Evolutionary conservation across 2,113 vertebrate species (phyloP), one percentile per base, ranked within the genome.

Genomic region (Callaeas wilsoni): DNA sequence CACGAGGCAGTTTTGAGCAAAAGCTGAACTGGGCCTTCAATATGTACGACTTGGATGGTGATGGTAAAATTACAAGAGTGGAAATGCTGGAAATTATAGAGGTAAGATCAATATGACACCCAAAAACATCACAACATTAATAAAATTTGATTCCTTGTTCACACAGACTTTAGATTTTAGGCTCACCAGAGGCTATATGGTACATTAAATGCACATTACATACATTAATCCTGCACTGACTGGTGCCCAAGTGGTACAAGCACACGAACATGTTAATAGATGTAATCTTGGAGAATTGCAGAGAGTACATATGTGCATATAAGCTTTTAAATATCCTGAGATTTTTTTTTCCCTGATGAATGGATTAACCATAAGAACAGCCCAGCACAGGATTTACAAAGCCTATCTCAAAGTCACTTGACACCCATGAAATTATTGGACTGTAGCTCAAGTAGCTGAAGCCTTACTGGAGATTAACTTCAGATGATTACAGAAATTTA

Each of bases 1-100:
- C 99, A 49, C 97, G 99, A 74, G 99, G 99, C 90, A 99, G 99
- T 95, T 99, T 99, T 44, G 99, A 99, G 98, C 99, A 99, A 98
- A 99, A 99, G 96, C 98, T 99, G 79, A 99, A 99, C 97, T 99
- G 99, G 99, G 99, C 99, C 94, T 99, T 99, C 98, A 99, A 99
- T 97, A 99, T 99, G 99, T 99, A 99, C 0, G 99, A 99, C 97
- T 97, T 99, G 97, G 99, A 99, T 23, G 99, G 99, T 15, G 99
- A 99, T 6, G 99, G 99, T 97, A 99, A 99, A 98, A 99, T 99
- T 97, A 99, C 99, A 87, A 97, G 99, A 75, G 99, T 99, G 97
- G 99, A 99, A 97, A 99, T 99, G 99, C 98, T 99, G 98, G 99
- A 99, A 98, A 99, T 99, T 95, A 99, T 99, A 41, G 99, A 99